phyloP scores from a whole-genome alignment of 2,113 vertebrate genomes.

The Seriola quinqueradiata region DNA sequence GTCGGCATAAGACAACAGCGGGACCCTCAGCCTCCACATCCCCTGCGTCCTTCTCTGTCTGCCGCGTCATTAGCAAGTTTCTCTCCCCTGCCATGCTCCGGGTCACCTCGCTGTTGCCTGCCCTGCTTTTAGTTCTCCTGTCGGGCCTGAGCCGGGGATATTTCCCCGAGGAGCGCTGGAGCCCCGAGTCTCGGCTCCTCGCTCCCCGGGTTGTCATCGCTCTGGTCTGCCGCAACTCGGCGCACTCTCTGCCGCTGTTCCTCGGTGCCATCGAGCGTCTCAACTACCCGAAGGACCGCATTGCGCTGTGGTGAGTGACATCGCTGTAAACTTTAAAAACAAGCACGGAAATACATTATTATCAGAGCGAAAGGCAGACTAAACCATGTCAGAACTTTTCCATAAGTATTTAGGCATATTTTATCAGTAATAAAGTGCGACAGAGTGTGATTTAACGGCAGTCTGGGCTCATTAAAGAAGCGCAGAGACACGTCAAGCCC shows the following conservation, averaged over 20 bases:
- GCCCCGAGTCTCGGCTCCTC: conserved; percentile 88
- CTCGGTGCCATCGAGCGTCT: conserved; percentile 88
- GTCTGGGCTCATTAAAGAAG: background rate
- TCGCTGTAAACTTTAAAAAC: background rate
- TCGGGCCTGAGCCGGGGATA: conserved; percentile 79
- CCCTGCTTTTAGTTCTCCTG: conserved; percentile 75
- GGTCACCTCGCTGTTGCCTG: conserved; percentile 66
- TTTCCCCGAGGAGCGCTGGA: conserved; percentile 92
- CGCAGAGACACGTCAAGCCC: conserved; percentile 13
- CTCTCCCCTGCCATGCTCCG: conserved; percentile 74
- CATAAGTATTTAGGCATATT: background rate
- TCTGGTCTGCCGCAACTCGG: conserved; percentile 90
- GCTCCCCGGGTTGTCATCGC: conserved; percentile 88
- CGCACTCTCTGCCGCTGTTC: conserved; percentile 88
- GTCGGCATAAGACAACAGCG: conserved; percentile 75
- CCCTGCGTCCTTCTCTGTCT: conserved; percentile 41
- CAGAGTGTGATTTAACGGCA: background rate
- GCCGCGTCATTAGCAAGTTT: conserved; percentile 29
- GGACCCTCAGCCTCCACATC: conserved; percentile 33
- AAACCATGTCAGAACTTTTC: background rate
- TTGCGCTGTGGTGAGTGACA: conserved; percentile 88
- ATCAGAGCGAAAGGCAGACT: rapidly evolving
- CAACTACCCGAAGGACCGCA: conserved; percentile 88
- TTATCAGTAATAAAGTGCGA: background rate
- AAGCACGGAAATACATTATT: background rate